Evolutionary conservation across 2,113 vertebrate genomes (phyloP), one percentile per base, ranked within the genome.

Genomic region (Passer montanus): DNA sequence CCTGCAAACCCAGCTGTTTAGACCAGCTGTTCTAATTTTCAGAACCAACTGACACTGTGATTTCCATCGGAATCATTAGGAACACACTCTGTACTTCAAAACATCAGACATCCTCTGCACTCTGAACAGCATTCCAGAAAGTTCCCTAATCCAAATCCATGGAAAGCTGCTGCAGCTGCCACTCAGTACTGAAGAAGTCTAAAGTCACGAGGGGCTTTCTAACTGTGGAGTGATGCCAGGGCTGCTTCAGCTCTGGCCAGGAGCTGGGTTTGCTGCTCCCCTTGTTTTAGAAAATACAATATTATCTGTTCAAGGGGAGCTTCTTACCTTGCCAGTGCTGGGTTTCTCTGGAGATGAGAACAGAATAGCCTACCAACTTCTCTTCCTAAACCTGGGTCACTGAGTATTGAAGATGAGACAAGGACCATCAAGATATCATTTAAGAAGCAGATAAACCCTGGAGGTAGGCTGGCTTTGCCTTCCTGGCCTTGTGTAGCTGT

Each of bases 11-110:
- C 13, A 5, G 30, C 14, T 46, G 4, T 67, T 85, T 31, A 66
- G 30, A 37, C 35, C 35, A 37, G 35, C 35, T 37, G 35, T 37
- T 37, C 35, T 63, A 2, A 37, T 43, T 83, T 90, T 64, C 39
- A 92, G 78, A 82, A 19, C 5, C 20, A 41, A 5, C 0, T 11
- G 5, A 39, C 30, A 12, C 0, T 15, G 8, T 13, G 3, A 84
- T 87, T 93, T 92, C 35, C 49, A 49, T 4, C 13, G 46, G 28
- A 73, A 6, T 30, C 46, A 44, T 31, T 3, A 49, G 37, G 41
- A 79, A 52, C 23, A 52, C 23, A 19, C 30, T 41, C 26, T 28
- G 22, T 30, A 17, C 11, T 64, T 73, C 46, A 28, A 35, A 90
- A 52, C 24, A 52, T 9, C 47, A 78, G 70, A 35, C 30, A 55